Evolutionary conservation across 2,888 invertebrate genomes (phyloP), one percentile per base, ranked within the genome.

Genomic region (Opisthograptis luteolata): DNA sequence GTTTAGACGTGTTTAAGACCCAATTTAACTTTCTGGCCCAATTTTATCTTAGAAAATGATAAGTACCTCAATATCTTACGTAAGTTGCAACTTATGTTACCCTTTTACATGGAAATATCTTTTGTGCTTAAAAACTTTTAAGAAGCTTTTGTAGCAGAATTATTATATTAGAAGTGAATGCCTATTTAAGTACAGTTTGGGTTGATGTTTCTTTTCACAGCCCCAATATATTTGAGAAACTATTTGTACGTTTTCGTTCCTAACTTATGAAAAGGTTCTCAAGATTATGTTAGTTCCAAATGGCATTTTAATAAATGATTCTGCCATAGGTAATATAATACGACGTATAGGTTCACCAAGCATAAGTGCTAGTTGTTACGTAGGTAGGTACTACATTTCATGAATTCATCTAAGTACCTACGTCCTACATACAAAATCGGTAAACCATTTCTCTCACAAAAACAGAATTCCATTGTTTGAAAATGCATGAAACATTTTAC

Each of bases 351-450:
- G 17, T 44, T 45, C 15, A 22, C 7, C 15, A 37, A 37, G n/a
- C n/a, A n/a, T n/a, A n/a, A 25, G 27, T 37, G 37, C 37, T 27
- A 10, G 12, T 20, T 30, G 9, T 12, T 10, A 20, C n/a, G n/a
- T n/a, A n/a, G n/a, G n/a, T n/a, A n/a, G n/a, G n/a, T 10, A 35
- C 3, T 37, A 12, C 45, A 25, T 31, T 39, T 22, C 25, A 4
- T 27, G 19, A 13, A 44, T 39, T 39, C 27, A 17, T n/a, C n/a
- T n/a, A n/a, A n/a, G n/a, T n/a, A n/a, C n/a, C 41, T 56, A 61
- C 63, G 59, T 51, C 55, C 52, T n/a, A n/a, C n/a, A 48, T 64
- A 60, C 43, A 17, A 54, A 58, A 66, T 65, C 52, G 50, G 55
- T 57, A 59, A 51, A 55, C 47, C 58, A 61, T 54, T 50, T 47